These are phyloP conservation scores for Nudaria mundana DNA, from an alignment of 2,888 invertebrate species.

Conservation along the genomic window DNA sequence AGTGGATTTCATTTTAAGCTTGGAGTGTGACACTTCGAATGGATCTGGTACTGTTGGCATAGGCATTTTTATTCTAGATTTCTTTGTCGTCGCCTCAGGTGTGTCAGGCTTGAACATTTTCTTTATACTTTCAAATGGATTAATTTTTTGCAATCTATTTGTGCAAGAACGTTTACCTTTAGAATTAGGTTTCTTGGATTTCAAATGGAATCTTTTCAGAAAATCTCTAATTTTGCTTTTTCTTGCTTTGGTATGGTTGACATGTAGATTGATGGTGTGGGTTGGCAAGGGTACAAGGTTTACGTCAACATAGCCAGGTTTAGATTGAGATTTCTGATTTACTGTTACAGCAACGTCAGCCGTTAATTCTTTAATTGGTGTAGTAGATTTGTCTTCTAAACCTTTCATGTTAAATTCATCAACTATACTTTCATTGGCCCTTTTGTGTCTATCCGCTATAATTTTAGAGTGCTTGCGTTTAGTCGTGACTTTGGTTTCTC, in stretches of 20 bases:
- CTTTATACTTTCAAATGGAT: constrained; percentile 47
- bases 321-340: constrained; percentile 15
- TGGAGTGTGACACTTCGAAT: too few relatives aligned
- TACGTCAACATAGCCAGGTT: constrained; percentile 40
- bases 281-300: constrained; percentile 43
- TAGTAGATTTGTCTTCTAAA: constrained; percentile 10
- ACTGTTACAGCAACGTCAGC: background rate
- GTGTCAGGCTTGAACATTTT: constrained; percentile 32
- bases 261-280: constrained; percentile 33
- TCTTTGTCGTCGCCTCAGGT: background rate
- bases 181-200: constrained; percentile 15
- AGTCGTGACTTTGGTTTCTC: background rate
- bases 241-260: constrained; percentile 18
- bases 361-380: background rate
- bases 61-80: too few relatives aligned
- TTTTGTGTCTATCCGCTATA: background rate
- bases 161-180: constrained; percentile 12
- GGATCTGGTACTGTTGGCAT: too few relatives aligned
- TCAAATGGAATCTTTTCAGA: constrained; percentile 37
- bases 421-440: constrained; percentile 9
- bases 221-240: constrained; percentile 32
- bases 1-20: too few relatives aligned
- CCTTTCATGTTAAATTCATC: constrained; percentile 8
- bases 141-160: constrained; percentile 40
- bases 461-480: background rate